Conservation (phyloP, 2,888 invertebrate species). For the Ligdia adustata region DNA sequence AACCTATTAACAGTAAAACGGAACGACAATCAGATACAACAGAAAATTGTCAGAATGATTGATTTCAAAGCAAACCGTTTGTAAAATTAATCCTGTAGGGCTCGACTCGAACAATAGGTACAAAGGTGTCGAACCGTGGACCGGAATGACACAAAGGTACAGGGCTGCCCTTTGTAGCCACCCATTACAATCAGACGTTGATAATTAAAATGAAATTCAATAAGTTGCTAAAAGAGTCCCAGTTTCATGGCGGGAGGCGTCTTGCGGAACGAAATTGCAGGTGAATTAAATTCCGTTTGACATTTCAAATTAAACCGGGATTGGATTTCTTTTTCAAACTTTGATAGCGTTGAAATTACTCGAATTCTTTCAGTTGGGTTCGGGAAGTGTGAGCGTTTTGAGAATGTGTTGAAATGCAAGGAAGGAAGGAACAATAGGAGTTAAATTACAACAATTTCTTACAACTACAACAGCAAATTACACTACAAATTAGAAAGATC, state of each 20-base stretch:
- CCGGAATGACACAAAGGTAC: constrained; percentile 21
- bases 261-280: constrained; percentile 50
- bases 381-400: no score
- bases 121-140: constrained; percentile 24
- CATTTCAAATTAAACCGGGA: constrained; percentile 1
- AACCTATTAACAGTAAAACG: constrained; percentile 39
- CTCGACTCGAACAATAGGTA: constrained; percentile 24
- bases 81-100: constrained; percentile 42
- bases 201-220: constrained; percentile 38
- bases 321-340: not conserved
- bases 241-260: constrained; percentile 59
- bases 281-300: constrained; percentile 37
- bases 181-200: constrained; percentile 9
- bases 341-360: not conserved
- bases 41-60: constrained; percentile 50
- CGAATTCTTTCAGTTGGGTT: no score
- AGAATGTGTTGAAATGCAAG: no score
- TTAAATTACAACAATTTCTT: no score
- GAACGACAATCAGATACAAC: constrained; percentile 32
- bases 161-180: not conserved
- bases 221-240: constrained; percentile 48
- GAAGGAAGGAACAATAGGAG: no score
- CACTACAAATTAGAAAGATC: no score
- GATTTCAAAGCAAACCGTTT: constrained; percentile 37
- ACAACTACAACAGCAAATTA: no score